Conservation (phyloP, 2,888 invertebrate genomes). For the Pedicia rivosa region DNA sequence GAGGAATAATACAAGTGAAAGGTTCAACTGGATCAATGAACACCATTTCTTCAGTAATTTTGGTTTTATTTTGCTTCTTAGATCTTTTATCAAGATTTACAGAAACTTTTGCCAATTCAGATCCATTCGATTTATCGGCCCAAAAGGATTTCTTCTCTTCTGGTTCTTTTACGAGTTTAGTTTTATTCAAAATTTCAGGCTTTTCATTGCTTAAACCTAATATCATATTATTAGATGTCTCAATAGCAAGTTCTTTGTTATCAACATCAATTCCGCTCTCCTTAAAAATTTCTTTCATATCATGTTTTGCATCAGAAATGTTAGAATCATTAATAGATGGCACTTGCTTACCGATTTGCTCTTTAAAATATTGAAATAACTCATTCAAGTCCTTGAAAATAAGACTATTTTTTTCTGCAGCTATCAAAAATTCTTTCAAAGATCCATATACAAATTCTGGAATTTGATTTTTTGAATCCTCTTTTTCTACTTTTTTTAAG, state of each 20-base stretch:
- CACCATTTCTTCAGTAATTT: too few species aligned
- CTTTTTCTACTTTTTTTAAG: too few species aligned
- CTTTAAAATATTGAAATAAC: slow-evolving; percentile 11
- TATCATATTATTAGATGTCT: slow-evolving; percentile 11
- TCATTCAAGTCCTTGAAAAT: slow-evolving; percentile 11
- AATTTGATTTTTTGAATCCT: not conserved
- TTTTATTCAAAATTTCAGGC: too few species aligned
- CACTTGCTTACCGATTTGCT: too few species aligned
- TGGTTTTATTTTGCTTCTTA: slow-evolving; percentile 6
- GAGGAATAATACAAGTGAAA: slow-evolving; percentile 24
- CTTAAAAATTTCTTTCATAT: slow-evolving; percentile 9
- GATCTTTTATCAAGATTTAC: too few species aligned
- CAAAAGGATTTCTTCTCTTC: not conserved
- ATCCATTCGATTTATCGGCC: too few species aligned
- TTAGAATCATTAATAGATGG: too few species aligned
- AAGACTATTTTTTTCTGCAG: slow-evolving; percentile 7
- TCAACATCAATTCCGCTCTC: slow-evolving; percentile 10
- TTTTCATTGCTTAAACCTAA: slow-evolving; percentile 10
- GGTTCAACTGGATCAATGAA: slow-evolving; percentile 6
- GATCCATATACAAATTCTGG: slow-evolving; percentile 7
- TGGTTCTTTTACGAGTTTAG: too few species aligned
- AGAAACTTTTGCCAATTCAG: too few species aligned
- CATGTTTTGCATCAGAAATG: too few species aligned
- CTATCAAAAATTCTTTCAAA: slow-evolving; percentile 8
- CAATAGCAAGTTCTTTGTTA: slow-evolving; percentile 8